Conservation (phyloP, 2,113 vertebrate species). For the Loxodonta africana region DNA sequence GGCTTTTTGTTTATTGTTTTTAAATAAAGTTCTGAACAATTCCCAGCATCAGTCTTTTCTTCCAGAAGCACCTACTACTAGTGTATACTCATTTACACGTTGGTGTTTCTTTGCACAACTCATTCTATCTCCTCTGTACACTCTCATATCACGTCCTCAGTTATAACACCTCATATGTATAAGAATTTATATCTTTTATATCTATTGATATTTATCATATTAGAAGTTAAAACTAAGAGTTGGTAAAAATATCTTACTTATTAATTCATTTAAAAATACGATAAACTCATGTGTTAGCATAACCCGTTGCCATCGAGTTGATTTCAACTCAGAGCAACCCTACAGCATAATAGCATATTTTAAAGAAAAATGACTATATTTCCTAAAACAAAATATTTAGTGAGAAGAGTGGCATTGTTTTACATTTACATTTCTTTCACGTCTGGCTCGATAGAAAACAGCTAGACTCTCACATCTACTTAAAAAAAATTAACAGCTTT, state of each 20-base stretch:
- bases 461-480: not conserved
- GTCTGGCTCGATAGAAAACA: not conserved
- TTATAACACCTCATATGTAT: not conserved
- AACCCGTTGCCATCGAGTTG: not conserved
- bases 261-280: slow-evolving; percentile 7
- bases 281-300: not conserved
- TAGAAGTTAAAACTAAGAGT: not conserved
- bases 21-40: not conserved
- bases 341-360: not conserved
- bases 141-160: not conserved
- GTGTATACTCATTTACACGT: not conserved
- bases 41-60: not conserved
- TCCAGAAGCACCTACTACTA: not conserved
- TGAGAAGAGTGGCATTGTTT: not conserved
- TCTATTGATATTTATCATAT: not conserved
- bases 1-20: slow-evolving; percentile 26
- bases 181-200: not conserved
- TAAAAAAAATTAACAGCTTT: not conserved
- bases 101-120: not conserved
- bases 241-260: not conserved
- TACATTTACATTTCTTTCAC: not conserved
- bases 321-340: too few relatives aligned
- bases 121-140: not conserved
- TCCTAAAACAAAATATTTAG: slow-evolving; percentile 9
- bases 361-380: slow-evolving; percentile 5